Evolutionary conservation across 2,888 invertebrate genomes (phyloP), one percentile per base, ranked within the genome.

Genomic region (Formica aserva): DNA sequence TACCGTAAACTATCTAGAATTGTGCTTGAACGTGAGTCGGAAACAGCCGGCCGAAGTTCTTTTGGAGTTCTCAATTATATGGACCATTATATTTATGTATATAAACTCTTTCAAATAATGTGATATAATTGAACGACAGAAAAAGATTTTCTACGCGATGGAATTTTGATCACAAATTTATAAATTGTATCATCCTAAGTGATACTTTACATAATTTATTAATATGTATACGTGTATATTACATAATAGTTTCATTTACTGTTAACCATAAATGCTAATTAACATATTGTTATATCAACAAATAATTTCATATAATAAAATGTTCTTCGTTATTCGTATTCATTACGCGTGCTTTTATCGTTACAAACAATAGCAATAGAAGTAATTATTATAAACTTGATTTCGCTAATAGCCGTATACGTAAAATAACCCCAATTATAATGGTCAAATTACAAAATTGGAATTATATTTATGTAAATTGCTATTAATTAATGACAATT

Each of bases 11-110:
- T 71, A 71, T 72, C 78, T 71, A 26, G 72, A 72, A 80, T 80
- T 72, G 78, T 72, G 78, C 78, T 60, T 35, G 78, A 80, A 80
- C 78, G 78, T 80, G 78, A 80, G 60, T 48, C 72, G 78, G 60
- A 80, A 80, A 80, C 78, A 80, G 71, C 72, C 78, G 78, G 78
- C 60, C 41, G 1, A 71, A 71, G 52, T 52, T 52, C 60, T 80
- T 71, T 35, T 13, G 32, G 26, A 71, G 72, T 71, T 29, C 71
- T 78, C 71, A 32, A 45, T 78, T 78, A 60, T 41, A 60, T 60
- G 29, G 55, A 78, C 57, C 45, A 60, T 45, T 18, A 35, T 26
- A 55, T 22, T 38, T 52, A 9, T 71, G 35, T 35, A 35, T 35
- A 41, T 48, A 72, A 71, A 45, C 35, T 35, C 72, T 72, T 55